Conservation (phyloP, 2,113 vertebrate genomes). For the Bettongia penicillata region DNA sequence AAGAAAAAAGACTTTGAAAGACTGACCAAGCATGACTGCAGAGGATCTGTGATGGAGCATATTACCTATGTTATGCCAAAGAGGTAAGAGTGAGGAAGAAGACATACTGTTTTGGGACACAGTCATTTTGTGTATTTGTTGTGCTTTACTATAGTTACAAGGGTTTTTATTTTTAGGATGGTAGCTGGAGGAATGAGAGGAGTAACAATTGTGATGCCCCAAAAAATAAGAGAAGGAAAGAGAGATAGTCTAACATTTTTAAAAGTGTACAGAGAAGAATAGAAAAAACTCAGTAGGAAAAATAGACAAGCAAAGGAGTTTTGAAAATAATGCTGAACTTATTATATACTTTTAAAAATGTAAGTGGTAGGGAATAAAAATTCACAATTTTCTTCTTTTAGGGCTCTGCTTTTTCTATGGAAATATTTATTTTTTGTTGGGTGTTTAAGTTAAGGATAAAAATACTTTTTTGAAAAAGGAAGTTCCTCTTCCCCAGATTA, state of each 20-base stretch:
- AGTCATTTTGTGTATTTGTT: not conserved
- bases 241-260: not conserved
- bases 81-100: not conserved
- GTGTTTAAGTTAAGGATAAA: not conserved
- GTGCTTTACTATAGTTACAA: not conserved
- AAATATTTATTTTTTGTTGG: not conserved
- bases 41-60: not conserved
- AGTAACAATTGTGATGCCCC: not conserved
- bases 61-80: not conserved
- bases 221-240: not conserved
- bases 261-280: not conserved
- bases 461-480: not conserved
- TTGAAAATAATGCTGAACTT: not conserved
- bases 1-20: not conserved
- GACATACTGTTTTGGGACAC: not conserved
- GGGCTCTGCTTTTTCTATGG: not conserved
- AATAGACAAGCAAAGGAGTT: not conserved
- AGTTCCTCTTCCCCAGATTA: not conserved
- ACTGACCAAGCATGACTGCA: not conserved
- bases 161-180: too few species aligned
- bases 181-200: too few species aligned
- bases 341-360: not conserved
- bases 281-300: not conserved
- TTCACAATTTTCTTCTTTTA: not conserved
- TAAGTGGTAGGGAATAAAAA: not conserved